A percentile compares a stretch with the other conserved stretches of the same genome.
These are phyloP conservation scores for Nomada ferruginata DNA, from an alignment of 2,888 invertebrate genomes.

Conservation along the genomic window DNA sequence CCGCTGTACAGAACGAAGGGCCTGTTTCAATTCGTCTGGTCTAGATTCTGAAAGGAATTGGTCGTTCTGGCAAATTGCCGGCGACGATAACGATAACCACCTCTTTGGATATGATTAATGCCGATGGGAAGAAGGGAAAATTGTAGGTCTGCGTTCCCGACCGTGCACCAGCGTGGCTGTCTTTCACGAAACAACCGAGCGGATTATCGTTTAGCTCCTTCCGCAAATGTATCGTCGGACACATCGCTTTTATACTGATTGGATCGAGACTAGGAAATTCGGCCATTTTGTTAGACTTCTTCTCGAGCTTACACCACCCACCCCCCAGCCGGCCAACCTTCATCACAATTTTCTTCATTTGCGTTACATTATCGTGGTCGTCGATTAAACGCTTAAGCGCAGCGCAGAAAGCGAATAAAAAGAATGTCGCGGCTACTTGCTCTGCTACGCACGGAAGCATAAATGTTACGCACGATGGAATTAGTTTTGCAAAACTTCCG, in stretches of 20 bases:
- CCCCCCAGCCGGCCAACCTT: background rate
- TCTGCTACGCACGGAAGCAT: background rate
- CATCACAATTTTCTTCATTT: background rate
- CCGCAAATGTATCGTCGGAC: slow-evolving; percentile 6
- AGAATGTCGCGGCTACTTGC: no score
- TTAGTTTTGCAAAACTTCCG: slow-evolving; percentile 50
- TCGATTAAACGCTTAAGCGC: slow-evolving; percentile 4
- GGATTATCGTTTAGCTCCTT: background rate
- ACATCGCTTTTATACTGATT: slow-evolving; percentile 20
- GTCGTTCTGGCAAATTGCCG: no score
- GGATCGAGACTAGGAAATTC: background rate
- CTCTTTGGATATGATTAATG: no score
- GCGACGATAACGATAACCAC: no score
- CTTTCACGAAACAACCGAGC: background rate
- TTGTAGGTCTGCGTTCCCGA: no score
- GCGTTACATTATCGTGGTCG: background rate
- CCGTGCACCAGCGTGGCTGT: no score
- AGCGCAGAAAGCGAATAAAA: background rate
- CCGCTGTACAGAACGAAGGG: no score
- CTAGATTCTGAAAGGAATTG: no score
- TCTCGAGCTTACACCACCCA: background rate
- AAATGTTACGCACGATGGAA: slow-evolving; percentile 6
- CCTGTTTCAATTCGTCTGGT: no score
- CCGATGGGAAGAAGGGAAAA: no score
- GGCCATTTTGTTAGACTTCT: background rate